Conservation (phyloP, 1,140 invertebrate genomes). For the Papilio polytes region DNA sequence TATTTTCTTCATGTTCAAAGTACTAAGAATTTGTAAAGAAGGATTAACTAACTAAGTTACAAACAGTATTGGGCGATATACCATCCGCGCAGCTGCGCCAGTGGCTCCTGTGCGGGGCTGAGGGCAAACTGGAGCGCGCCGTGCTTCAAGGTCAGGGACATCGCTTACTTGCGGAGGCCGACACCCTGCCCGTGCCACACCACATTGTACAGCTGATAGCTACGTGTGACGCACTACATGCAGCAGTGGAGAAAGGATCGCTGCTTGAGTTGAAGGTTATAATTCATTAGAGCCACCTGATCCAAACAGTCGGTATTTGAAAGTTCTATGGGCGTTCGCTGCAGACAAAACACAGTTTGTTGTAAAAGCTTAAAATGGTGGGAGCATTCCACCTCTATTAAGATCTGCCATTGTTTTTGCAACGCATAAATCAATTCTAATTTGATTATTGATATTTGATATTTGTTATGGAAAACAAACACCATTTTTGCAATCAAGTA, state of each 20-base stretch:
- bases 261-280: slow-evolving; percentile 85
- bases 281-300: background rate
- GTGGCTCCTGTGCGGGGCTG: slow-evolving; percentile 89
- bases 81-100: slow-evolving; percentile 85
- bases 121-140: slow-evolving; percentile 90
- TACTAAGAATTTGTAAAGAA: too few species aligned
- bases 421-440: too few species aligned
- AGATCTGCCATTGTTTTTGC: background rate
- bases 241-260: slow-evolving; percentile 88
- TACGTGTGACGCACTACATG: slow-evolving; percentile 88
- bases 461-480: too few species aligned
- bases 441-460: too few species aligned
- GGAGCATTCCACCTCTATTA: too few species aligned
- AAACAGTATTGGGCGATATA: slow-evolving; percentile 61
- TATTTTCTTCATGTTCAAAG: too few species aligned
- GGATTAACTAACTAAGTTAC: background rate
- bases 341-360: too few species aligned
- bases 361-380: too few species aligned
- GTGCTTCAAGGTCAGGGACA: slow-evolving; percentile 91
- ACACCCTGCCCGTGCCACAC: slow-evolving; percentile 86
- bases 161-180: slow-evolving; percentile 87
- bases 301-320: background rate
- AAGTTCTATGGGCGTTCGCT: too few species aligned
- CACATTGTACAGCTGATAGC: slow-evolving; percentile 89
- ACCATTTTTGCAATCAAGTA: background rate